Conservation (phyloP, 1,140 invertebrate species). For the Hyposmocoma kahamanoa region DNA sequence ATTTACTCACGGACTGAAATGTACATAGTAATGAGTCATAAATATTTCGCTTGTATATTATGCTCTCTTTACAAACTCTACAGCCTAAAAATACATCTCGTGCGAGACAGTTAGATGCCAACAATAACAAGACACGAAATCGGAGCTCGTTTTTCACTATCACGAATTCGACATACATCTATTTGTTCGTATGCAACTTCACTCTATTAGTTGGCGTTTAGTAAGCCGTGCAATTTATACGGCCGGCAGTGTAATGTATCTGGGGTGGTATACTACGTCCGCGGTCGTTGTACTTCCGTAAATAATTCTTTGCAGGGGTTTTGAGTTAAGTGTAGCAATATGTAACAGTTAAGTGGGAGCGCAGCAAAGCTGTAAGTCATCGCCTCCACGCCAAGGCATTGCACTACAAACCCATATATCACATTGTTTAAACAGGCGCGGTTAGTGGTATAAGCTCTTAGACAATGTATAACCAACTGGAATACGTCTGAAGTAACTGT, state of each 20-base stretch:
- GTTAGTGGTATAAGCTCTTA: background rate
- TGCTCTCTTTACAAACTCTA: no score
- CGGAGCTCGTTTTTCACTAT: conserved; percentile 5
- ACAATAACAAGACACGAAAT: no score
- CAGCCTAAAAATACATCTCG: no score
- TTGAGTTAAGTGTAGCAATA: conserved; percentile 45
- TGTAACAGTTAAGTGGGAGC: conserved; percentile 41
- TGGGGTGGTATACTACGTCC: conserved; percentile 12
- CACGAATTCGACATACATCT: conserved; percentile 5
- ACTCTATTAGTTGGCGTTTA: conserved; percentile 15
- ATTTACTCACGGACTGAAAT: conserved; percentile 9
- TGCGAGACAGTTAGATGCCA: no score
- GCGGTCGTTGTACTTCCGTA: conserved; percentile 24
- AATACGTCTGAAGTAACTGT: background rate
- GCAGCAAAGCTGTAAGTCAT: conserved; percentile 40
- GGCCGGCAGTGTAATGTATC: conserved; percentile 19
- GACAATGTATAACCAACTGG: background rate
- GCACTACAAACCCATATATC: conserved; percentile 27
- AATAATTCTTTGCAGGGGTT: conserved; percentile 34
- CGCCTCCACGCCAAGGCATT: conserved; percentile 23
- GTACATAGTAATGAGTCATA: no score
- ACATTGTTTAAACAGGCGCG: conserved; percentile 30
- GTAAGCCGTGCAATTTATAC: conserved; percentile 17
- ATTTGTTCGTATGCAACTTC: conserved; percentile 12
- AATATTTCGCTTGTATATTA: no score